Percentiles rank a stretch among this genome's conserved stretches.
Conservation (phyloP, 2,888 invertebrate species). For the Eremobia ochroleuca region DNA sequence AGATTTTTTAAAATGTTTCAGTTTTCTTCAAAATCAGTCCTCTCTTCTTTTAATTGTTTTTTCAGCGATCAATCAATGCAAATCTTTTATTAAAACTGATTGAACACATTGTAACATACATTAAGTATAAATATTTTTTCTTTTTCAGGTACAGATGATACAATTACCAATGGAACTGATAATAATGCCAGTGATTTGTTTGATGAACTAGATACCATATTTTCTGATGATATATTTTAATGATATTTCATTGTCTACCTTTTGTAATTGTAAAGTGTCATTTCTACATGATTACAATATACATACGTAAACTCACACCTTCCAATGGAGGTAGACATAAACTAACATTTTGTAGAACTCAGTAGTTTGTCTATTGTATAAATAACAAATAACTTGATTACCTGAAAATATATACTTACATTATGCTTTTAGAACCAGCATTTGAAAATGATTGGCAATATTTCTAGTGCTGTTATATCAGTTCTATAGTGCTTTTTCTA, state of each 20-base stretch:
- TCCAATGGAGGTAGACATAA: neutral
- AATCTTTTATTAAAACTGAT: neutral
- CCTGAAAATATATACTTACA: neutral
- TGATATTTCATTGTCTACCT: neutral
- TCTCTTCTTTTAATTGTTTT: neutral
- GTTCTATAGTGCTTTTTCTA: neutral
- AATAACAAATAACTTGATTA: conserved; percentile 4
- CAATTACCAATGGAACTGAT: conserved; percentile 61
- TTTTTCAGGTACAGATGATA: conserved; percentile 77
- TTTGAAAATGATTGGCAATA: conserved; percentile 15
- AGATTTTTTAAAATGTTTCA: neutral
- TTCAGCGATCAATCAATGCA: neutral
- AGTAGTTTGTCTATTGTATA: neutral
- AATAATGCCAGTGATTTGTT: conserved; percentile 74
- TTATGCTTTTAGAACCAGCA: neutral
- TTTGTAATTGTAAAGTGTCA: neutral
- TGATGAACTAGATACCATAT: conserved; percentile 83
- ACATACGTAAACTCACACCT: neutral
- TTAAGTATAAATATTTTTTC: neutral
- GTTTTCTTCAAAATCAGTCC: neutral
- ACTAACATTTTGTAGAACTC: neutral
- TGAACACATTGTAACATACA: neutral
- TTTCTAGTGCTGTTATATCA: conserved; percentile 11
- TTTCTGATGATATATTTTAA: conserved; percentile 84
- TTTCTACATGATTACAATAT: neutral